Evolutionary conservation across 2,797 vertebrate species (phyloP).

Genomic region (Acomys russatus): DNA sequence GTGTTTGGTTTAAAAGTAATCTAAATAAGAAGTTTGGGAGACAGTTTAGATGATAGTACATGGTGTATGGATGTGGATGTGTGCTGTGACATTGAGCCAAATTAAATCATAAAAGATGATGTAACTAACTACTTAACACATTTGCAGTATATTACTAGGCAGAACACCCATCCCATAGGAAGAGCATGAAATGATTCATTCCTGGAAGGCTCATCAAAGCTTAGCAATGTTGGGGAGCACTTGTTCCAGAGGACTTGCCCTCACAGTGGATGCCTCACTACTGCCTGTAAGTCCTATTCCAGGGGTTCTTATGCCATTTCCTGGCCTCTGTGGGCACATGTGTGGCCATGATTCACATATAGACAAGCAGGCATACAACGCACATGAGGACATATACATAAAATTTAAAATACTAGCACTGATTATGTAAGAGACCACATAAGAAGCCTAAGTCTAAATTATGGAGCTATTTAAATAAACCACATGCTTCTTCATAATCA

Average conservation of each 20-base stretch:
- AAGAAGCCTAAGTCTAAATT: not conserved
- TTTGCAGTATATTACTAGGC: not conserved
- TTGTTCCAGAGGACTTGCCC: not conserved
- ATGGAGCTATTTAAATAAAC: not conserved
- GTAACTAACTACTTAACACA: not conserved
- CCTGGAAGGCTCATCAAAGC: not conserved
- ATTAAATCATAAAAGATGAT: not conserved
- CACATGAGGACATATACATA: not conserved
- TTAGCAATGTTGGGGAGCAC: not conserved
- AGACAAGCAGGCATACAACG: not conserved
- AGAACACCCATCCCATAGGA: fast-evolving
- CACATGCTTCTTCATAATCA: not conserved
- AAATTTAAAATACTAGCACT: not conserved
- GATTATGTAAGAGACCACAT: slow-evolving; percentile 15
- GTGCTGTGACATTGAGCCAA: not conserved
- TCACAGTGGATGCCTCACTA: not conserved
- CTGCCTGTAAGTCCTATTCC: not conserved
- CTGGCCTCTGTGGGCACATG: not conserved
- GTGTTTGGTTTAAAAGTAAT: slow-evolving; percentile 2
- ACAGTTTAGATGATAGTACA: too few relatives aligned
- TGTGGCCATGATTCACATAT: not conserved
- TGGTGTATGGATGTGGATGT: not conserved
- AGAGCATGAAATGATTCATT: not conserved
- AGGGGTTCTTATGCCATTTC: too few relatives aligned
- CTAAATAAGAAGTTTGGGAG: not conserved